phyloP scores from a whole-genome alignment of 2,888 invertebrate species.

The Tetanocera ferruginea region DNA sequence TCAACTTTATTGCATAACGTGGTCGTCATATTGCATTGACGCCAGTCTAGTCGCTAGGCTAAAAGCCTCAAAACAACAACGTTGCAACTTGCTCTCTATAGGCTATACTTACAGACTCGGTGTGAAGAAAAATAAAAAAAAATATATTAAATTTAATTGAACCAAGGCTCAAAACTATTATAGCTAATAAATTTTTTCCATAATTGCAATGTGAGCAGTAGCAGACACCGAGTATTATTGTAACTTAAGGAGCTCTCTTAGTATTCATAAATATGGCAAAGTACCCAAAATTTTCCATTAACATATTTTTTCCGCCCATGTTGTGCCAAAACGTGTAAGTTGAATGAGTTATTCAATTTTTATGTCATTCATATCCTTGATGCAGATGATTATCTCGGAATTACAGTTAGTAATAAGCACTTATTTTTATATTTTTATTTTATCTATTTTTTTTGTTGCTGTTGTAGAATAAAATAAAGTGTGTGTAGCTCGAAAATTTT shows the following conservation, averaged over 20 bases:
- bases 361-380: slow-evolving; percentile 33
- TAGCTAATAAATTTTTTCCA: not conserved
- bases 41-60: not conserved
- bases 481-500: not conserved
- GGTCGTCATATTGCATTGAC: slow-evolving; percentile 12
- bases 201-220: not conserved
- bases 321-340: slow-evolving; percentile 11
- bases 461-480: not conserved
- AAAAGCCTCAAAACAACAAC: not conserved
- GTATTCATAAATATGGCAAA: slow-evolving; percentile 1
- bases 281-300: slow-evolving; percentile 25
- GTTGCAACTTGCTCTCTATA: too few relatives aligned
- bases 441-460: not conserved
- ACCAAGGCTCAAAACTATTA: not conserved
- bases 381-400: slow-evolving; percentile 26
- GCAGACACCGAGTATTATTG: not conserved
- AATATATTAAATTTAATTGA: slow-evolving; percentile 10
- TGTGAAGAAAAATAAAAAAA: not conserved
- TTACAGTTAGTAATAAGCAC: slow-evolving; percentile 13
- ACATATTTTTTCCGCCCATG: slow-evolving; percentile 19
- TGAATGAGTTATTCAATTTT: slow-evolving; percentile 27
- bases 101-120: too few relatives aligned
- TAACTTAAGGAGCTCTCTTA: slow-evolving; percentile 31
- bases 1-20: slow-evolving; percentile 19
- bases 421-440: not conserved